Base-by-base conservation (phyloP, 2,113 vertebrate species). In the Podarcis muralis region DNA sequence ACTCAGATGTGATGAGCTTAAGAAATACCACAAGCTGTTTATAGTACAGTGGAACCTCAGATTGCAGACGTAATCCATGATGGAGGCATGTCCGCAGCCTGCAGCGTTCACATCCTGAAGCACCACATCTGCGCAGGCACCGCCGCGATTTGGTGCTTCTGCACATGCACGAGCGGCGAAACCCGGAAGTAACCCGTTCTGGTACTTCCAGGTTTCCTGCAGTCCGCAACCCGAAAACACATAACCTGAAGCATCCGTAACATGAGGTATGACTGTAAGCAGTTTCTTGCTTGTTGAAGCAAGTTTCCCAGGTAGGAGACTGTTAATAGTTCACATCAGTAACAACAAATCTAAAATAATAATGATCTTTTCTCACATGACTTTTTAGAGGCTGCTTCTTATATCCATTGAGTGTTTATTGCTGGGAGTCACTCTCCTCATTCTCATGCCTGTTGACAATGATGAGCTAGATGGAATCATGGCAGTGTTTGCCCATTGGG, bases 11-110 rank as follows among this genome's bases (percentile, higher is more conserved):
- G 93, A 90, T 86, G 83, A 93, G 71, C 83, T 76, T 95, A 88
- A 95, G 96, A 95, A 97, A 97, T 96, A 97, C 95, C 91, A 92
- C 86, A 87, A 92, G 92, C 86, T 97, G 97, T 98, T 98, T 97
- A 97, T 97, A 97, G 96, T 95, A 43, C 43, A 43, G 43, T 43
- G 43, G 43, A 43, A 43, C 43, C 43, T 43, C 43, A 8, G 43
- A 1, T 43, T 43, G 43, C 43, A 43, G 6, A 43, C 7, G 0
- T 43, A 43, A 43, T 43, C 6, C 43, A 1, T 43, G 43, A 43
- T 8, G 6, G 43, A 43, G 43, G 43, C 43, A 43, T 1, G 6
- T 43, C 43, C 6, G 43, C 43, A 43, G 1, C 43, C 43, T 1
- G 6, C 43, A 43, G 43, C 43, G 6, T 43, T 43, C 6, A 1